A percentile compares a stretch with the other conserved stretches of the same genome.
Conservation (phyloP, 1,140 invertebrate genomes). For the Pristionchus pacificus region DNA sequence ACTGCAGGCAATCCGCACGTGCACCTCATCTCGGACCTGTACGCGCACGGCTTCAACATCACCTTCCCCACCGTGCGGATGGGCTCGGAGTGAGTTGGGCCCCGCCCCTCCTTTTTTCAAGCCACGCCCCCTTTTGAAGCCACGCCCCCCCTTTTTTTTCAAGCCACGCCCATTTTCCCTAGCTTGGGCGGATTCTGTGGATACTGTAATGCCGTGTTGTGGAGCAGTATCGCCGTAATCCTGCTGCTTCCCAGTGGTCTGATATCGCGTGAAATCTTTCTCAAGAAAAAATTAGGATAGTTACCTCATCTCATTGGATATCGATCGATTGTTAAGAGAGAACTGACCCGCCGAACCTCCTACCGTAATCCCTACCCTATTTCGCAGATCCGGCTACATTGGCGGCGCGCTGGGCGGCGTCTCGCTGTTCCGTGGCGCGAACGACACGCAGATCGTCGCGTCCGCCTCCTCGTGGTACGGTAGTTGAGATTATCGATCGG, state of each 20-base stretch:
- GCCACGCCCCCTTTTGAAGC: neutral
- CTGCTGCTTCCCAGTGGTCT: too few relatives aligned
- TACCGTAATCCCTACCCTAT: neutral
- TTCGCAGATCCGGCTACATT: slow-evolving; percentile 32
- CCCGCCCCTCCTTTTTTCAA: neutral
- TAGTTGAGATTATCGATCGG: neutral
- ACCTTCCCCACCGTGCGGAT: slow-evolving; percentile 35
- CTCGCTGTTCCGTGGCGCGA: slow-evolving; percentile 17
- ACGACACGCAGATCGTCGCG: slow-evolving; percentile 30
- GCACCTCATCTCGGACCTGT: slow-evolving; percentile 35
- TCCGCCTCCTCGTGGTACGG: slow-evolving; percentile 28
- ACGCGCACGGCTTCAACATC: slow-evolving; percentile 40
- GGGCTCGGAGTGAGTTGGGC: slow-evolving; percentile 23
- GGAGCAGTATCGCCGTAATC: too few relatives aligned
- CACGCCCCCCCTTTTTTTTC: neutral
- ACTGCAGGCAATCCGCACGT: slow-evolving; percentile 35
- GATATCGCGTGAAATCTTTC: too few relatives aligned
- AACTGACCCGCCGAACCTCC: neutral
- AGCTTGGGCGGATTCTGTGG: too few relatives aligned
- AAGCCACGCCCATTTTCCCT: too few relatives aligned
- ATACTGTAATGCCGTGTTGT: too few relatives aligned
- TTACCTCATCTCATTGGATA: too few relatives aligned
- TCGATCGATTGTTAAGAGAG: neutral
- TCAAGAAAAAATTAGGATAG: too few relatives aligned
- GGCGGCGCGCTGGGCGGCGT: slow-evolving; percentile 35